These are phyloP conservation scores for Charaxes varanes DNA, from an alignment of 1,140 invertebrate genomes.

Conservation along the genomic window DNA sequence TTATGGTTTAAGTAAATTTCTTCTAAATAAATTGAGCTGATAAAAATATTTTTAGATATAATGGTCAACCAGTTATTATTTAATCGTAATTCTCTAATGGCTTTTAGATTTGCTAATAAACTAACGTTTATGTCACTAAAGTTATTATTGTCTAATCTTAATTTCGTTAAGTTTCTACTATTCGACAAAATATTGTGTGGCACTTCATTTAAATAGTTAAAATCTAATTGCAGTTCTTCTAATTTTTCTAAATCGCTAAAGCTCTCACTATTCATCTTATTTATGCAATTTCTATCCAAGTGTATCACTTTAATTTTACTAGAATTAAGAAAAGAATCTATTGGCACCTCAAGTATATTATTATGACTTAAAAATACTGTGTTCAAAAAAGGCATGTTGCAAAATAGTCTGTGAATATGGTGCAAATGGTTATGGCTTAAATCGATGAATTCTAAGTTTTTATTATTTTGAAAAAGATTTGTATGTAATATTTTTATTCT, in stretches of 20 bases:
- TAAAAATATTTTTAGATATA: conserved; percentile 47
- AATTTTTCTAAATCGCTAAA: conserved; percentile 63
- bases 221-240: conserved; percentile 58
- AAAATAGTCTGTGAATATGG: conserved; percentile 87
- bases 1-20: conserved; percentile 61
- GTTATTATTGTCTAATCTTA: conserved; percentile 70
- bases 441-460: conserved; percentile 85
- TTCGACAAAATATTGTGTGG: conserved; percentile 65
- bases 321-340: conserved; percentile 88
- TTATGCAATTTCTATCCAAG: conserved; percentile 64
- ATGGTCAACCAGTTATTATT: conserved; percentile 56
- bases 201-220: conserved; percentile 68
- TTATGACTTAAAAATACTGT: conserved; percentile 91
- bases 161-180: conserved; percentile 54
- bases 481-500: conserved; percentile 86
- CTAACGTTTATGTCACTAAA: conserved; percentile 57
- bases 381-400: conserved; percentile 83
- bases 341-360: conserved; percentile 90
- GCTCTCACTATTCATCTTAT: conserved; percentile 65
- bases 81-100: conserved; percentile 47
- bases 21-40: conserved; percentile 42
- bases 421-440: conserved; percentile 93
- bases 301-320: conserved; percentile 68
- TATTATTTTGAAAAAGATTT: conserved; percentile 84
- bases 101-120: conserved; percentile 41